Evolutionary conservation across 1,140 invertebrate species (phyloP).

Genomic region (Xylocopa sonorina): DNA sequence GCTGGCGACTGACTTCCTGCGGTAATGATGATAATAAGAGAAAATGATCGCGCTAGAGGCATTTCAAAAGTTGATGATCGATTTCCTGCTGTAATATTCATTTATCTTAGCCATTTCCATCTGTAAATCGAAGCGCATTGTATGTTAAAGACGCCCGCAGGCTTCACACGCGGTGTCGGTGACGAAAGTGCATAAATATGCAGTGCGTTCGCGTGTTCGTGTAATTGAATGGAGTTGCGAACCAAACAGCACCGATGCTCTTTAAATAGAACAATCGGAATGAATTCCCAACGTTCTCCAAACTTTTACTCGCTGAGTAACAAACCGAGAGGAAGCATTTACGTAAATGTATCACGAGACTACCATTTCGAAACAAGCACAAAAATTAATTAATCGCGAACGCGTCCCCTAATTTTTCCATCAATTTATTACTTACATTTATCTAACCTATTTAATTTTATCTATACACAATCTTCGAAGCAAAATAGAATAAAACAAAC

Average conservation of each 20-base stretch:
- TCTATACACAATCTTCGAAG: too few species aligned
- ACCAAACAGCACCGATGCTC: not conserved
- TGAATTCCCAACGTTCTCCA: not conserved
- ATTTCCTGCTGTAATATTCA: slow-evolving; percentile 36
- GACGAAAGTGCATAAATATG: slow-evolving; percentile 45
- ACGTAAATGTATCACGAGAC: not conserved
- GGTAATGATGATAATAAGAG: not conserved
- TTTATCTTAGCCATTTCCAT: not conserved
- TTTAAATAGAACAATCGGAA: slow-evolving; percentile 25
- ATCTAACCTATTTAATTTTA: not conserved
- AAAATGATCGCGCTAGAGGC: not conserved
- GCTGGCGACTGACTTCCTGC: too few species aligned
- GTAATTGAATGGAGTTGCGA: slow-evolving; percentile 32
- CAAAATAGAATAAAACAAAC: too few species aligned
- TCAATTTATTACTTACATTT: not conserved
- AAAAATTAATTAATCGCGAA: too few species aligned
- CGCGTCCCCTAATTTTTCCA: too few species aligned
- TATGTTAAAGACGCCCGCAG: slow-evolving; percentile 45
- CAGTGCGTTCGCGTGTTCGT: slow-evolving; percentile 21
- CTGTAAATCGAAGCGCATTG: slow-evolving; percentile 16
- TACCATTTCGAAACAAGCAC: too few species aligned
- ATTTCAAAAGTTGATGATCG: not conserved
- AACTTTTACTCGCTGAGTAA: not conserved
- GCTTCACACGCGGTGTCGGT: not conserved
- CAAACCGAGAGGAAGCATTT: not conserved